Evolutionary conservation across 2,113 vertebrate genomes (phyloP).

Genomic region (Maylandia zebra): DNA sequence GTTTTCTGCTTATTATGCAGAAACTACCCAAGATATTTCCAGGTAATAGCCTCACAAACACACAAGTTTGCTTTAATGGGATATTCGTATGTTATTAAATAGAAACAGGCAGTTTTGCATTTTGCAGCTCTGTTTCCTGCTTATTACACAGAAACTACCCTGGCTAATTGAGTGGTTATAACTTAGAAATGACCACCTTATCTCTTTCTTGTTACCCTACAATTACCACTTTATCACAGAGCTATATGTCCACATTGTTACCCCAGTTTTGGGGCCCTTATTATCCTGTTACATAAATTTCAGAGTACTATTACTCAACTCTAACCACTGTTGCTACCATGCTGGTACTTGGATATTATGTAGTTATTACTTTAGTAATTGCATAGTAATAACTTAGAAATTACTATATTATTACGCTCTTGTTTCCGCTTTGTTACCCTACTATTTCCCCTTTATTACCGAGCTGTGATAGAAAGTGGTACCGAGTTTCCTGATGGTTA

Average conservation of each 20-base stretch:
- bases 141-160: background rate
- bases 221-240: background rate
- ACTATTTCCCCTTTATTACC: background rate
- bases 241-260: background rate
- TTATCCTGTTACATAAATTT: background rate
- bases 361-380: background rate
- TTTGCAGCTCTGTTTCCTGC: background rate
- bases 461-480: background rate
- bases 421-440: background rate
- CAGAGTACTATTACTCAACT: background rate
- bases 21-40: background rate
- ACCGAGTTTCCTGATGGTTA: background rate
- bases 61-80: background rate
- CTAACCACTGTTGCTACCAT: background rate
- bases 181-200: background rate
- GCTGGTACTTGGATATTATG: background rate
- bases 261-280: background rate
- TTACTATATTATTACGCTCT: background rate
- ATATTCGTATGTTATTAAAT: background rate
- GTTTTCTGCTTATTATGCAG: background rate
- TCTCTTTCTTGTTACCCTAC: background rate
- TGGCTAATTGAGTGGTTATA: background rate
- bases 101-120: background rate
- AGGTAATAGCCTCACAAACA: background rate
- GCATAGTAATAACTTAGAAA: background rate